Conservation (phyloP, 2,797 vertebrate genomes). For the Poeciliopsis infans region DNA sequence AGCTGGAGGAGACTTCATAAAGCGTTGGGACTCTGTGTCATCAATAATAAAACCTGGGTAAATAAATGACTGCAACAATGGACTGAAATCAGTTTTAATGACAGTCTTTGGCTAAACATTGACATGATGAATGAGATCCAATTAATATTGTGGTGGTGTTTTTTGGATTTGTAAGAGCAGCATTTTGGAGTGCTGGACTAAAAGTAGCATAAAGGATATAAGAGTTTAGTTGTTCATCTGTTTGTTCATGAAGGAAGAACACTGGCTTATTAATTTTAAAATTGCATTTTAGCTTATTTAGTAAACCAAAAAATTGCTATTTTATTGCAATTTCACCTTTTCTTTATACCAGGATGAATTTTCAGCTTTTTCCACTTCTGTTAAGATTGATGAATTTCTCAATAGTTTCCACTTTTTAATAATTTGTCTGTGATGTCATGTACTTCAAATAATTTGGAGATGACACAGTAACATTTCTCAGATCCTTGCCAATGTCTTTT, state of each 20-base stretch:
- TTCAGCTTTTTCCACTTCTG: not conserved
- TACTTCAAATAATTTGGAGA: not conserved
- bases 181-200: not conserved
- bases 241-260: not conserved
- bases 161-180: not conserved
- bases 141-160: not conserved
- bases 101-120: not conserved
- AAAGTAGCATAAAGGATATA: not conserved
- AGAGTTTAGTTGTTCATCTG: not conserved
- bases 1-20: not conserved
- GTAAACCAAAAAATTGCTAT: not conserved
- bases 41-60: not conserved
- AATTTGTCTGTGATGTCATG: not conserved
- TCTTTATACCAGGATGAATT: not conserved
- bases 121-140: not conserved
- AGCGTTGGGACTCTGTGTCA: not conserved
- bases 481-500: not conserved
- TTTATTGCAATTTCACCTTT: not conserved
- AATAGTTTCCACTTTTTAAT: not conserved
- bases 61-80: not conserved
- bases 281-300: not conserved
- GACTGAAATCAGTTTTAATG: not conserved
- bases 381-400: not conserved
- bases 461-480: not conserved
- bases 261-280: not conserved